Conservation (phyloP, 2,113 vertebrate genomes). For the Varanus salvator region DNA sequence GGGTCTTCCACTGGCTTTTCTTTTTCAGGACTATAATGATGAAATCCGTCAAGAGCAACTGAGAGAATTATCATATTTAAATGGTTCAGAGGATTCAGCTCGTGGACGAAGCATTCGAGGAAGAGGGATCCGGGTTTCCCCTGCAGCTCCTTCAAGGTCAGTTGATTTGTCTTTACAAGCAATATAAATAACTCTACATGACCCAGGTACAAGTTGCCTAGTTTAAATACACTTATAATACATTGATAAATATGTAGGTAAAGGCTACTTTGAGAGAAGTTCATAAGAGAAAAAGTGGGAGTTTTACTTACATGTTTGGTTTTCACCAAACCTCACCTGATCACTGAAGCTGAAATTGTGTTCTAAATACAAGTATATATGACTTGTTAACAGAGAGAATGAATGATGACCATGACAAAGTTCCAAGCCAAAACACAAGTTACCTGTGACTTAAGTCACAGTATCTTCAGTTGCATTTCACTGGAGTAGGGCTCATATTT, state of each 20-base stretch:
- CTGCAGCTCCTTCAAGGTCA: slow-evolving; percentile 86
- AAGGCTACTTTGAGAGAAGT: not conserved
- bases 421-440: not conserved
- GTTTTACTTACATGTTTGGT: not conserved
- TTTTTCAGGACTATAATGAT: slow-evolving; percentile 95
- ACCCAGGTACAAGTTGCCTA: not conserved
- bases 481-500: not conserved
- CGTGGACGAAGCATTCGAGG: slow-evolving; percentile 86
- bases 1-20: slow-evolving; percentile 40
- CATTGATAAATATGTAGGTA: not conserved
- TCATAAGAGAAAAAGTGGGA: not conserved
- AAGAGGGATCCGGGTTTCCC: slow-evolving; percentile 83
- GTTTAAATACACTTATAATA: not conserved
- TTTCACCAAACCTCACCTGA: not conserved
- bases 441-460: not conserved
- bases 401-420: not conserved
- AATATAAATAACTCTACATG: not conserved
- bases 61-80: slow-evolving; percentile 94
- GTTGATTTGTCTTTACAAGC: slow-evolving; percentile 12
- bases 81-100: slow-evolving; percentile 92
- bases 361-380: not conserved
- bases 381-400: not conserved
- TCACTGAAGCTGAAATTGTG: not conserved
- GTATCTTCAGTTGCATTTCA: not conserved
- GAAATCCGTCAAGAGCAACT: slow-evolving; percentile 98